These are phyloP conservation scores for Aleiodes leptofemur DNA, from an alignment of 2,888 invertebrate species.

Conservation along the genomic window DNA sequence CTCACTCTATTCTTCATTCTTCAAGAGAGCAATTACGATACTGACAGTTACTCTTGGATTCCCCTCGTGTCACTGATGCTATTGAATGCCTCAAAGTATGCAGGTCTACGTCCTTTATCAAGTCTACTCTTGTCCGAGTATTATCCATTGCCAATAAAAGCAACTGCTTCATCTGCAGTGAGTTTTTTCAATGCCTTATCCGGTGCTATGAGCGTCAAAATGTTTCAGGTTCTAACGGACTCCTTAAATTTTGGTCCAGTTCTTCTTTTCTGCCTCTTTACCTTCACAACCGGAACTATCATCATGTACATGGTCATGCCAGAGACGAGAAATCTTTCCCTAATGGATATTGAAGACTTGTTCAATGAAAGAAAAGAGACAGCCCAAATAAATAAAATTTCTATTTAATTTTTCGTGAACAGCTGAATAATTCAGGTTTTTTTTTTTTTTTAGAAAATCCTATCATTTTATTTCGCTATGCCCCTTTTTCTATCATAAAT, in stretches of 20 bases:
- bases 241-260: background rate
- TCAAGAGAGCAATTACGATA: background rate
- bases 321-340: background rate
- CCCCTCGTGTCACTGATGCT: background rate
- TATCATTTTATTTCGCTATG: constrained; percentile 8
- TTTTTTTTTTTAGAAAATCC: background rate
- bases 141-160: too few species aligned
- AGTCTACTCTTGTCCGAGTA: background rate
- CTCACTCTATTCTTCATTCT: background rate
- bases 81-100: background rate
- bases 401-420: too few species aligned
- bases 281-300: background rate
- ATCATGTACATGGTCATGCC: constrained; percentile 15
- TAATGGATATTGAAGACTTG: too few species aligned
- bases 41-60: background rate
- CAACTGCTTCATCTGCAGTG: too few species aligned
- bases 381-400: too few species aligned
- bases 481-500: constrained; percentile 5
- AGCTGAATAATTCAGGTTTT: background rate
- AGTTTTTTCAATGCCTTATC: too few species aligned
- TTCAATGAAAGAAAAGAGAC: too few species aligned
- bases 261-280: background rate
- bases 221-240: background rate
- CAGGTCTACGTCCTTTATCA: background rate
- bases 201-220: background rate